These are phyloP conservation scores for Laspeyria flexula DNA, from an alignment of 2,888 invertebrate species.

Conservation along the genomic window DNA sequence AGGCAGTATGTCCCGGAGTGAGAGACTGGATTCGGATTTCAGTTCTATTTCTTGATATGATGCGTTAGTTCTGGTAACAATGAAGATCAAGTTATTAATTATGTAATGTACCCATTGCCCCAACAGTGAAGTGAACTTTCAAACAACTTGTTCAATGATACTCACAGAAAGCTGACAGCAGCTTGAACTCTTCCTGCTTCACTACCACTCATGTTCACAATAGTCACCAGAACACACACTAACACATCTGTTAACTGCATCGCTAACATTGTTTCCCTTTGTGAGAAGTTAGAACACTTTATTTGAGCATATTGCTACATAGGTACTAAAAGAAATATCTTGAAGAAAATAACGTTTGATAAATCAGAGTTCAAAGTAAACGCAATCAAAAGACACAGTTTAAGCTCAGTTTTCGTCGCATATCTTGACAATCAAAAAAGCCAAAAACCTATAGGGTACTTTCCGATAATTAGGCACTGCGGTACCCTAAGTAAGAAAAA, in stretches of 20 bases:
- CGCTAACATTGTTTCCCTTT: constrained; percentile 33
- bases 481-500: too few relatives aligned
- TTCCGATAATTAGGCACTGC: too few relatives aligned
- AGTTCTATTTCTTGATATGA: constrained; percentile 79
- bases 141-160: constrained; percentile 30
- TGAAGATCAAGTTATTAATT: too few relatives aligned
- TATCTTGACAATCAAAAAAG: too few relatives aligned
- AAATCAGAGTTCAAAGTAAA: too few relatives aligned
- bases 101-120: too few relatives aligned
- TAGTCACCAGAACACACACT: constrained; percentile 45
- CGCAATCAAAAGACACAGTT: too few relatives aligned
- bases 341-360: too few relatives aligned
- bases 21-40: constrained; percentile 84
- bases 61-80: constrained; percentile 70
- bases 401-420: too few relatives aligned
- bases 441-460: too few relatives aligned
- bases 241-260: constrained; percentile 54
- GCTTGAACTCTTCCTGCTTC: constrained; percentile 70
- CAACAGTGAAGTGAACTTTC: too few relatives aligned
- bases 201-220: constrained; percentile 45
- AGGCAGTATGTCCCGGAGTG: constrained; percentile 94
- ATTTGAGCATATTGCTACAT: constrained; percentile 42
- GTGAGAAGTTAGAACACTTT: constrained; percentile 6
- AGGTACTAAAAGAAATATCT: too few relatives aligned
- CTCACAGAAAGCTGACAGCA: constrained; percentile 79